phyloP scores from a whole-genome alignment of 2,888 invertebrate genomes.

The Pristionchus maxplancki region DNA sequence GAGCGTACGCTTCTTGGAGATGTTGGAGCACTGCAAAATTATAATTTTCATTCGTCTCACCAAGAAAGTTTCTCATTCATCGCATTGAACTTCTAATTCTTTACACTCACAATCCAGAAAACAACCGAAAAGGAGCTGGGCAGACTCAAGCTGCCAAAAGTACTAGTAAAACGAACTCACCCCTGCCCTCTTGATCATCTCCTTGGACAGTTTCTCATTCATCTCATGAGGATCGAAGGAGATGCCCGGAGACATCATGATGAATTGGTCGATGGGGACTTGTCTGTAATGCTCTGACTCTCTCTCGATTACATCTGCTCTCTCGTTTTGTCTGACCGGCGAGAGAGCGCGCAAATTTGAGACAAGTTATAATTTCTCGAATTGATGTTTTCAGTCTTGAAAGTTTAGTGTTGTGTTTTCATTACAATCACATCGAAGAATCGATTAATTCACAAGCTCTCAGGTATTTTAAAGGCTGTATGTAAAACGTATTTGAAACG shows the following conservation, averaged over 20 bases:
- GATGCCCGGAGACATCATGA: slow-evolving; percentile 2
- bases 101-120: background rate
- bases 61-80: background rate
- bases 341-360: no score
- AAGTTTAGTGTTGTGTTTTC: no score
- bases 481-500: no score
- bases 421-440: no score
- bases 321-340: no score
- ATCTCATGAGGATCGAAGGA: background rate
- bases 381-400: no score
- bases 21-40: background rate
- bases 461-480: no score
- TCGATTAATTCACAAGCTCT: no score
- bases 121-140: background rate
- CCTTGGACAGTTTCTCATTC: background rate
- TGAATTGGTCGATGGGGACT: background rate
- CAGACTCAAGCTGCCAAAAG: background rate
- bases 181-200: slow-evolving; percentile 12
- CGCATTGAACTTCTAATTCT: background rate
- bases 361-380: no score
- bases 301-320: no score
- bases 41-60: background rate
- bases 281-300: slow-evolving; percentile 29
- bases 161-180: background rate
- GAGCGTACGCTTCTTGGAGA: background rate